phyloP scores from a whole-genome alignment of 2,797 vertebrate genomes.

The Aeoliscus strigatus region DNA sequence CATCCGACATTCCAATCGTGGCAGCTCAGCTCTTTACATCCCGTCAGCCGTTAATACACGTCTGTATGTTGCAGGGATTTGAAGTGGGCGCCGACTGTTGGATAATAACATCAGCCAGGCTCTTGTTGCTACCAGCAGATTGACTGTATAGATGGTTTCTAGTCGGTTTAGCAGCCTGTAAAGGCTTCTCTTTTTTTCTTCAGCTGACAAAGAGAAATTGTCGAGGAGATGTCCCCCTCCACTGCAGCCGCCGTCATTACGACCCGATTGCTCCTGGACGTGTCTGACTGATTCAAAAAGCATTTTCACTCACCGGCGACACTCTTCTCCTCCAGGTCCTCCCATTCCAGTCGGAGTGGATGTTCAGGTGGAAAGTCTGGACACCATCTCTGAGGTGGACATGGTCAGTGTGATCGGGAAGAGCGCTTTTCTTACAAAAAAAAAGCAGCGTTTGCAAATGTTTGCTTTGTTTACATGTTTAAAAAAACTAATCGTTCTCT shows the following conservation, averaged over 20 bases:
- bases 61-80: conserved; percentile 46
- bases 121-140: conserved; percentile 25
- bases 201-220: not conserved
- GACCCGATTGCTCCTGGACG: too few species aligned
- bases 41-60: conserved; percentile 31
- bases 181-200: too few species aligned
- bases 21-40: conserved; percentile 32
- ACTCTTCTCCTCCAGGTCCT: conserved; percentile 75
- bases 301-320: not conserved
- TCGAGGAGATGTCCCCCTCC: too few species aligned
- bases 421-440: too few species aligned
- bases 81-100: conserved; percentile 30
- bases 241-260: too few species aligned
- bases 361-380: conserved; percentile 95
- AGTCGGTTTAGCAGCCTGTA: conserved; percentile 23
- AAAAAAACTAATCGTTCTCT: not conserved
- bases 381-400: conserved; percentile 96
- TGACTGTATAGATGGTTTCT: conserved; percentile 4
- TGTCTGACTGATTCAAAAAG: too few species aligned
- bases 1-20: conserved; percentile 15
- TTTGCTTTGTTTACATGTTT: not conserved
- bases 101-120: conserved; percentile 50
- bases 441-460: not conserved
- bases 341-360: conserved; percentile 96
- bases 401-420: conserved; percentile 91